Percentiles rank a stretch among this genome's conserved stretches.
phyloP scores from a whole-genome alignment of 1,140 invertebrate genomes.

The Drosophila prosaltans region DNA sequence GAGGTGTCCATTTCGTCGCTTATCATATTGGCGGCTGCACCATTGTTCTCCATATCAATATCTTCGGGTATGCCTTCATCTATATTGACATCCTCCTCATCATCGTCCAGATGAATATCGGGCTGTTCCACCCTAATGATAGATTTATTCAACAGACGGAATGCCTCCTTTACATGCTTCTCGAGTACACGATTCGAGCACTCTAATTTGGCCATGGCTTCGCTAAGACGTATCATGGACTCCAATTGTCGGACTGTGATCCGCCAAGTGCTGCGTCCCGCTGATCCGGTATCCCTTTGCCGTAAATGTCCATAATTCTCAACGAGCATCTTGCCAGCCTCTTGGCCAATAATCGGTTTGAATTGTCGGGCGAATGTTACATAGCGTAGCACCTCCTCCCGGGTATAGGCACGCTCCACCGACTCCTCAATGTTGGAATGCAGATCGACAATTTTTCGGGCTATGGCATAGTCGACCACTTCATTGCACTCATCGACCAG shows the following conservation, averaged over 20 bases:
- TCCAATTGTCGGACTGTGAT: conserved; percentile 99
- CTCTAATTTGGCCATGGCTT: conserved; percentile 97
- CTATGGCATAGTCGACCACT: conserved; percentile 97
- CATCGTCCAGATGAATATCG: conserved; percentile 96
- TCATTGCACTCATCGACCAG: conserved; percentile 98
- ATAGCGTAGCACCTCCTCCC: conserved; percentile 95
- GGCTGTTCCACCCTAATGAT: conserved; percentile 99
- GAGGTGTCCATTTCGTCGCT: conserved; percentile 42
- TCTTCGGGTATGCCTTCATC: conserved; percentile 66
- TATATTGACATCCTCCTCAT: conserved; percentile 85
- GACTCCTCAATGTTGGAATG: conserved; percentile 92
- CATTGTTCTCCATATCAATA: conserved; percentile 80
- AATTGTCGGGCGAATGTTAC: conserved; percentile 98
- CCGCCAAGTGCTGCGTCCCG: conserved; percentile 92
- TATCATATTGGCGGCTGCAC: conserved; percentile 59
- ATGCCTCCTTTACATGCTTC: conserved; percentile 97
- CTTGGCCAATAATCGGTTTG: conserved; percentile 94
- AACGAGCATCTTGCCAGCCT: conserved; percentile 93
- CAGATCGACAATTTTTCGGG: conserved; percentile 96
- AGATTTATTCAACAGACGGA: conserved; percentile 97
- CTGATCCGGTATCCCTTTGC: conserved; percentile 90
- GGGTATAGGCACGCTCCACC: conserved; percentile 91
- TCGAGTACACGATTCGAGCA: conserved; percentile 94
- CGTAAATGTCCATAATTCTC: conserved; percentile 95
- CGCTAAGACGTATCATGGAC: conserved; percentile 97